These are phyloP conservation scores for Dasypogon diadema DNA, from an alignment of 2,888 invertebrate species.

Conservation along the genomic window DNA sequence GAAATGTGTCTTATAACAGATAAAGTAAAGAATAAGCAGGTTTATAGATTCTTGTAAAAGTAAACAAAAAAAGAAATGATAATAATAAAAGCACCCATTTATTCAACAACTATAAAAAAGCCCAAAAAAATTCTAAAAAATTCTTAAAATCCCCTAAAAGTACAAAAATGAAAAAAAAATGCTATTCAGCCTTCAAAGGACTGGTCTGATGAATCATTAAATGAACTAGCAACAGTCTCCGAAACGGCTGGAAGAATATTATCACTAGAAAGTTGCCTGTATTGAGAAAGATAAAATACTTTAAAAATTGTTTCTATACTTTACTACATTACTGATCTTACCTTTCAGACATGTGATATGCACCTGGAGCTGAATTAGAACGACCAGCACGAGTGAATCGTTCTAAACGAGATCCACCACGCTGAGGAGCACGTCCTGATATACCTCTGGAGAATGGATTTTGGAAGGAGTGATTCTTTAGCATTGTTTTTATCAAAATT, in stretches of 20 bases:
- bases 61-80: neutral
- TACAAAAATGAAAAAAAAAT: conserved; percentile 6
- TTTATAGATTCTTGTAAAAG: neutral
- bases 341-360: conserved; percentile 69
- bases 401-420: conserved; percentile 68
- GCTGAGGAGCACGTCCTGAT: conserved; percentile 65
- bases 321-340: conserved; percentile 42
- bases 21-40: neutral
- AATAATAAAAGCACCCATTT: neutral
- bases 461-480: conserved; percentile 95
- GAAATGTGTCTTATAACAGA: too few species aligned
- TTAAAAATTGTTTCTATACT: neutral
- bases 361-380: conserved; percentile 83
- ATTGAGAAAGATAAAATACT: conserved; percentile 54
- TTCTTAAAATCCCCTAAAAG: neutral
- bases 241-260: conserved; percentile 70
- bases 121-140: neutral
- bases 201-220: conserved; percentile 55
- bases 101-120: conserved; percentile 2
- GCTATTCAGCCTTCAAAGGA: conserved; percentile 34
- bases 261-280: conserved; percentile 71
- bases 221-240: conserved; percentile 65
- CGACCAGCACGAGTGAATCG: conserved; percentile 75
- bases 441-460: conserved; percentile 72
- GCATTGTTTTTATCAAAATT: conserved; percentile 96